Base-by-base conservation (phyloP, 2,113 vertebrate genomes). In the Spilogale gracilis region DNA sequence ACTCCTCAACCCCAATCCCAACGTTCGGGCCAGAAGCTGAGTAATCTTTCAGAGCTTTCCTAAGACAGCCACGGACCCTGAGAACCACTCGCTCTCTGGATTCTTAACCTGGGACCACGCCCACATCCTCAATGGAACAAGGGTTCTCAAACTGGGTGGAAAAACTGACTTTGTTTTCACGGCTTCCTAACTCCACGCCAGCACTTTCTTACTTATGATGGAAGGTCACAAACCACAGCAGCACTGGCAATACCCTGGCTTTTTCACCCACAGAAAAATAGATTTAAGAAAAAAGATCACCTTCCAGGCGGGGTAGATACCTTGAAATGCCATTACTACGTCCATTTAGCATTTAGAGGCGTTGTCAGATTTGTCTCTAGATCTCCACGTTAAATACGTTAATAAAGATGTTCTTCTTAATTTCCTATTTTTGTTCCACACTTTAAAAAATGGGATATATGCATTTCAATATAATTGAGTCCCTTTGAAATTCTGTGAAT, bases 41-140 rank as follows among this genome's bases (percentile, higher is more conserved):
- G 14, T 11, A 25, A 11, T n/a, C 12, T 63, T 16, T 23, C 21
- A 7, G 63, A 7, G 43, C 54, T 50, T 67, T 32, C 48, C 54
- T 17, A 48, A 38, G 32, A 71, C 32, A 17, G 63, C 83, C 3
- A 6, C 9, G 4, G 6, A 8, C 16, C 32, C 16, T 11, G 5
- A 63, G 13, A 25, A 21, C 18, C 54, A 30, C 0, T 71, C 3
- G 5, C 48, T 6, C 9, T 17, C 73, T 30, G 38, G 23, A 20
- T 5, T 65, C 58, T 20, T 32, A 48, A n/a, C 78, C 48, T 1
- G 2, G 38, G 18, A 6, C 45, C 23, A 10, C 10, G 60, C 60
- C 9, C 0, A 1, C 0, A 9, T 6, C 52, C 56, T 2, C 38
- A 8, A 23, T 10, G 11, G 20, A 3, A 32, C 1, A 20, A 23